A percentile compares a stretch with the other conserved stretches of the same genome.
Conservation (phyloP, 2,888 invertebrate species). For the Epinotia bilunana region DNA sequence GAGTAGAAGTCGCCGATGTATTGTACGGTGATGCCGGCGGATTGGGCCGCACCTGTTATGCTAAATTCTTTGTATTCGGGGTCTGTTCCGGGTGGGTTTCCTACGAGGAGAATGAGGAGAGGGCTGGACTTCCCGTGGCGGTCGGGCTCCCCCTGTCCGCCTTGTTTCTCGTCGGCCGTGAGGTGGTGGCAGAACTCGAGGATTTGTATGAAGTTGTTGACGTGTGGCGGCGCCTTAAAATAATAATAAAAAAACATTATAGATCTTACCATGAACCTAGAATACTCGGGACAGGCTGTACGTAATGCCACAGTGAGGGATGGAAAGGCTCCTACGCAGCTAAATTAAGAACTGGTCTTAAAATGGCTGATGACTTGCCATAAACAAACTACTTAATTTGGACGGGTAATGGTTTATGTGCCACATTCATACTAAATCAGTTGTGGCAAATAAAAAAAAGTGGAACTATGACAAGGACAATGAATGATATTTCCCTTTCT, state of each 20-base stretch:
- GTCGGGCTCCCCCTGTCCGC: constrained; percentile 73
- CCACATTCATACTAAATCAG: no score
- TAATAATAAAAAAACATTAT: background rate
- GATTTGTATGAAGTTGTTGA: constrained; percentile 91
- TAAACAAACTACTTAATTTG: no score
- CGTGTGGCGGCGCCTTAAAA: constrained; percentile 64
- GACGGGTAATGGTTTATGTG: no score
- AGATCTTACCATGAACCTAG: no score
- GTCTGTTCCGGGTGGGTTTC: constrained; percentile 78
- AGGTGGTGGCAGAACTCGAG: constrained; percentile 93
- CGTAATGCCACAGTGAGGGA: no score
- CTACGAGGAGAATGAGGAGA: constrained; percentile 92
- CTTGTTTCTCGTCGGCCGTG: constrained; percentile 74
- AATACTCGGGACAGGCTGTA: no score
- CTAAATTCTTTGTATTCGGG: constrained; percentile 88
- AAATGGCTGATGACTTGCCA: no score
- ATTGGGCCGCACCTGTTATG: constrained; percentile 90
- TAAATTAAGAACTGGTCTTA: no score
- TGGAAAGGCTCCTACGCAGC: no score
- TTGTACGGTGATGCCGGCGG: constrained; percentile 92
- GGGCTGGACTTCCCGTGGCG: constrained; percentile 71
- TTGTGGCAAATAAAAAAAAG: no score
- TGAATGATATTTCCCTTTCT: no score
- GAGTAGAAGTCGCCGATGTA: constrained; percentile 92
- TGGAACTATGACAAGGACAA: no score